Evolutionary conservation across 1,140 invertebrate species (phyloP).

Genomic region (Adelges cooleyi): DNA sequence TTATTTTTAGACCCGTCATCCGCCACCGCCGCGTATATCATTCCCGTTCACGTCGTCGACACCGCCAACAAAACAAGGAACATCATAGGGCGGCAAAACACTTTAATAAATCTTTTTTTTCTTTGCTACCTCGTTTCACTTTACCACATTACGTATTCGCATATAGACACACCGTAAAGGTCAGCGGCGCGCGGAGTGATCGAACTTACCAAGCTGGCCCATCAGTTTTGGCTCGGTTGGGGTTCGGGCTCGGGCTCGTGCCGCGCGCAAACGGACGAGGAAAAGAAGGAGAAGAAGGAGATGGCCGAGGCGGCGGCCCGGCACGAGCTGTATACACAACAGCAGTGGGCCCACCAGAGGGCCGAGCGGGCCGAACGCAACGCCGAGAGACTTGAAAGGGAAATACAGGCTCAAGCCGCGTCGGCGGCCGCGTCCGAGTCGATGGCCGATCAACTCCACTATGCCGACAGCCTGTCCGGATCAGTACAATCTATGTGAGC

Average conservation of each 20-base stretch:
- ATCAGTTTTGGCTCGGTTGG: slow-evolving; percentile 36
- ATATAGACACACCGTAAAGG: background rate
- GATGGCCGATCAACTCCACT: slow-evolving; percentile 10
- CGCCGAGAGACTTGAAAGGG: slow-evolving; percentile 26
- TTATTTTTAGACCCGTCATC: background rate
- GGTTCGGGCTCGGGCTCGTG: slow-evolving; percentile 34
- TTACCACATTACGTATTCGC: too few species aligned
- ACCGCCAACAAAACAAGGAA: background rate
- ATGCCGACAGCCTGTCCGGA: slow-evolving; percentile 25
- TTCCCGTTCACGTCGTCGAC: background rate
- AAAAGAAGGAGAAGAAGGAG: slow-evolving; percentile 36
- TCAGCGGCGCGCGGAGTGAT: background rate
- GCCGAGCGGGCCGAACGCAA: slow-evolving; percentile 27
- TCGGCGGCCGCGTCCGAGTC: slow-evolving; percentile 23
- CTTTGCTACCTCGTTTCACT: too few species aligned
- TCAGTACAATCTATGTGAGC: slow-evolving; percentile 29
- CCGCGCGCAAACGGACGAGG: slow-evolving; percentile 35
- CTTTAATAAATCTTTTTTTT: too few species aligned
- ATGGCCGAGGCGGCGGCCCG: slow-evolving; percentile 31
- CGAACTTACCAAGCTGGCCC: slow-evolving; percentile 34
- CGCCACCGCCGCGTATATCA: background rate
- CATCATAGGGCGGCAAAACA: too few species aligned
- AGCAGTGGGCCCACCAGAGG: slow-evolving; percentile 30
- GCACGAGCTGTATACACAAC: slow-evolving; percentile 30
- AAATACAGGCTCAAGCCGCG: slow-evolving; percentile 18